A percentile compares a stretch with the other conserved stretches of the same genome.
These are phyloP conservation scores for Redunca redunca DNA, from an alignment of 2,113 vertebrate species.

Conservation along the genomic window DNA sequence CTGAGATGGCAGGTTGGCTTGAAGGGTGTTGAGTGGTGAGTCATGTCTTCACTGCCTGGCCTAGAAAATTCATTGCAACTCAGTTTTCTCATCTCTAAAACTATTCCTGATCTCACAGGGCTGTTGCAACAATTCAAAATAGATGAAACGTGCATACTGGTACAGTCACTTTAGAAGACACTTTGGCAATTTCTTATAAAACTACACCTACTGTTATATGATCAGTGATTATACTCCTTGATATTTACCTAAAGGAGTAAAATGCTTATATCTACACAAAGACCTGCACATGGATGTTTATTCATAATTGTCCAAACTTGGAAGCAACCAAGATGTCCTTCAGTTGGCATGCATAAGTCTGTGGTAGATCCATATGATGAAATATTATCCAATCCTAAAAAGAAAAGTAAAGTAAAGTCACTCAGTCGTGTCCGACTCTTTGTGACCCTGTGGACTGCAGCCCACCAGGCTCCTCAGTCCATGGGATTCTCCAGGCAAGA, in stretches of 20 bases:
- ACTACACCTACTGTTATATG: not conserved
- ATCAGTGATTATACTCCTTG: not conserved
- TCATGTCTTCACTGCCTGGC: not conserved
- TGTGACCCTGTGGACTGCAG: too few species aligned
- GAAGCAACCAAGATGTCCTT: not conserved
- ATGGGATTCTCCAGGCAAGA: too few species aligned
- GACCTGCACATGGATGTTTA: not conserved
- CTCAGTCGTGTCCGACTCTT: too few species aligned
- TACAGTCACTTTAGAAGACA: not conserved
- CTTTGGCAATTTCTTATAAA: not conserved
- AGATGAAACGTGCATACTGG: not conserved
- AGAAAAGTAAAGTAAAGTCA: not conserved
- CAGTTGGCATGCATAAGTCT: not conserved
- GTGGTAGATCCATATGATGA: not conserved
- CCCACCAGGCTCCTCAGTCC: too few species aligned
- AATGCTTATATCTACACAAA: not conserved
- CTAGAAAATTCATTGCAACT: not conserved
- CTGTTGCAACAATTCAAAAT: not conserved
- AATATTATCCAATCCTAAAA: not conserved
- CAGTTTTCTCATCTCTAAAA: not conserved
- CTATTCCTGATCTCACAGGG: not conserved
- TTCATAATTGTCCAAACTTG: not conserved
- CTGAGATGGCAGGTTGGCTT: not conserved
- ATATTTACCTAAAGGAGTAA: not conserved
- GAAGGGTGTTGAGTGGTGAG: not conserved